These are phyloP conservation scores for Pandion haliaetus DNA, from an alignment of 2,113 vertebrate species.

Conservation along the genomic window DNA sequence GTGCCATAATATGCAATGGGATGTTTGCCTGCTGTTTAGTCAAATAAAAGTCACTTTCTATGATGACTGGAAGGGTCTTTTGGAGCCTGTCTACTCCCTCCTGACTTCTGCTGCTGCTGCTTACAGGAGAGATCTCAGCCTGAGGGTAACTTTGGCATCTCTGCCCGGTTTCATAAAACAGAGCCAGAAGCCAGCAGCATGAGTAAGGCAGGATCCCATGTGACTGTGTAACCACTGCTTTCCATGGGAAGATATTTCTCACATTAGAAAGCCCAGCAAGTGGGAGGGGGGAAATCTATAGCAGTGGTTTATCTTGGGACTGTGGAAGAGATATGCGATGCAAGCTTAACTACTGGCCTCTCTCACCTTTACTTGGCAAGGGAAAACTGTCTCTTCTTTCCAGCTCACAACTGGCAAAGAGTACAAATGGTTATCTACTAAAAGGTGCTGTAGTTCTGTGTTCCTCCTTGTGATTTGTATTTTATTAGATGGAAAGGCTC, in stretches of 20 bases:
- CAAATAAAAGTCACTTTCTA: neutral
- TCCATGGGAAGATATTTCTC: slow-evolving; percentile 51
- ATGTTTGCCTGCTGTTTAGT: neutral
- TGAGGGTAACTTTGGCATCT: slow-evolving; percentile 16
- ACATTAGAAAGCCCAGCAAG: slow-evolving; percentile 7
- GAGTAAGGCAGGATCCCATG: slow-evolving; percentile 42
- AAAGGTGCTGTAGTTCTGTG: neutral
- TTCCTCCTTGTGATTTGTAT: neutral
- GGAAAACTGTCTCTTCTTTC: neutral
- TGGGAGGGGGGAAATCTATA: slow-evolving; percentile 18
- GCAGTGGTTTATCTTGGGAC: slow-evolving; percentile 13
- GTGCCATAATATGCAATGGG: neutral
- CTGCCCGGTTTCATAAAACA: neutral
- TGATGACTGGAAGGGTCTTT: neutral
- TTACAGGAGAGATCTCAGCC: neutral
- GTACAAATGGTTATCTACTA: neutral
- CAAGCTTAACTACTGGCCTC: neutral
- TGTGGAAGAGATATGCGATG: slow-evolving; percentile 31
- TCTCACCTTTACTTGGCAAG: slow-evolving; percentile 7
- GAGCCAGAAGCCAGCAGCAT: slow-evolving; percentile 7
- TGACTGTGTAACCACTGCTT: slow-evolving; percentile 20
- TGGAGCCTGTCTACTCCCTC: neutral
- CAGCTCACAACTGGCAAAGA: neutral
- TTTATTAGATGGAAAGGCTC: neutral
- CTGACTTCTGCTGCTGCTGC: neutral